phyloP scores from a whole-genome alignment of 1,140 invertebrate genomes.

The Mylabris phalerata region DNA sequence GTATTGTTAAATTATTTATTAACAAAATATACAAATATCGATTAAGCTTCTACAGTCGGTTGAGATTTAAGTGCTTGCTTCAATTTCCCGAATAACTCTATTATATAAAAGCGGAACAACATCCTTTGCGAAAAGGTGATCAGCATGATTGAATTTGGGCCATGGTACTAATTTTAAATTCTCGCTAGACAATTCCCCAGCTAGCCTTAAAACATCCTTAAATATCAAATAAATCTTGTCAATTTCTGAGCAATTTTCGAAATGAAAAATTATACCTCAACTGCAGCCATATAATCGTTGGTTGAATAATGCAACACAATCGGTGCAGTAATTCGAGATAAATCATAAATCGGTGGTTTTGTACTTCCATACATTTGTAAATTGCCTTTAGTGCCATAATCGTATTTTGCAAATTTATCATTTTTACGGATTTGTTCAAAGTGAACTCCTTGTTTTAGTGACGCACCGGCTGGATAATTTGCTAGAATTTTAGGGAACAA shows the following conservation, averaged over 20 bases:
- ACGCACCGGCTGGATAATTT: constrained; percentile 76
- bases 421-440: constrained; percentile 55
- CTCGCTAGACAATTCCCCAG: not conserved
- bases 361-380: constrained; percentile 49
- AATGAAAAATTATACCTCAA: constrained; percentile 32
- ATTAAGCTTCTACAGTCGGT: no score
- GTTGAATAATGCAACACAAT: constrained; percentile 59
- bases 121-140: not conserved
- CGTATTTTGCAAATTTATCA: constrained; percentile 58
- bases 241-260: no score
- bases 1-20: constrained; percentile 3
- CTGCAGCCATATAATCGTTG: constrained; percentile 66
- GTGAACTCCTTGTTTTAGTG: constrained; percentile 66
- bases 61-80: not conserved
- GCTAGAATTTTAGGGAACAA: constrained; percentile 58
- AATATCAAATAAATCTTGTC: no score
- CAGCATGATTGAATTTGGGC: not conserved
- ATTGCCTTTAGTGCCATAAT: constrained; percentile 57
- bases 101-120: not conserved
- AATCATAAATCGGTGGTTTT: constrained; percentile 60
- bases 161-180: not conserved
- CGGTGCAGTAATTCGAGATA: constrained; percentile 57
- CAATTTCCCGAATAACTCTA: not conserved
- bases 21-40: constrained; percentile 34
- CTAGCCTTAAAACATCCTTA: no score